Evolutionary conservation across 2,888 invertebrate species (phyloP).

Genomic region (Pandemis cinnamomeana): DNA sequence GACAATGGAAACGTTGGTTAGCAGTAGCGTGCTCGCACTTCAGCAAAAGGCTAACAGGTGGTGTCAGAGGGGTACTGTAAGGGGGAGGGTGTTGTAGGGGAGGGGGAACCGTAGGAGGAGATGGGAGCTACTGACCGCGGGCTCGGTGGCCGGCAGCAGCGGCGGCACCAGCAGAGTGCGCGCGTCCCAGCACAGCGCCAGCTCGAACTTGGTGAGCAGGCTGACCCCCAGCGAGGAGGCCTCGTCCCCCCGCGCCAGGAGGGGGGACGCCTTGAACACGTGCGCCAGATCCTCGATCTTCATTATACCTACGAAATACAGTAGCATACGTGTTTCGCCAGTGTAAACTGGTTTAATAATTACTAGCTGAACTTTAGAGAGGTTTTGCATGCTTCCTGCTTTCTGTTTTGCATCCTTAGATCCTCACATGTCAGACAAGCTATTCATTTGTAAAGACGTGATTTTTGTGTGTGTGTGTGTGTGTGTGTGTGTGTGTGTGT

Average conservation of each 20-base stretch:
- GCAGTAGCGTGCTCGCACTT: too few relatives aligned
- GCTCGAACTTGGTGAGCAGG: constrained; percentile 97
- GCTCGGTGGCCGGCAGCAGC: constrained; percentile 88
- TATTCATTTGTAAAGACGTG: too few relatives aligned
- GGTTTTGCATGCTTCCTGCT: too few relatives aligned
- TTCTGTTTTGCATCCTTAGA: too few relatives aligned
- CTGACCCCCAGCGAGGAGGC: constrained; percentile 93
- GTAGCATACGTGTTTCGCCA: not conserved
- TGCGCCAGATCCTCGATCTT: constrained; percentile 95
- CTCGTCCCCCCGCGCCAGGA: constrained; percentile 86
- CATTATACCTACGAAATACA: constrained; percentile 89
- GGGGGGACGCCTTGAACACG: constrained; percentile 95
- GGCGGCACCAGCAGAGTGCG: constrained; percentile 96
- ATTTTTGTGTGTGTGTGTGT: too few relatives aligned
- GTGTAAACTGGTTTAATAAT: too few relatives aligned
- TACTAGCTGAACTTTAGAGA: too few relatives aligned
- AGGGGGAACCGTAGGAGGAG: not conserved
- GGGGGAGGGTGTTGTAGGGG: not conserved
- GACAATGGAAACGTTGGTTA: too few relatives aligned
- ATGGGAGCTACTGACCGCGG: constrained; percentile 48
- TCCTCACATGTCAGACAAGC: too few relatives aligned
- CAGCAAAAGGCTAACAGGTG: too few relatives aligned
- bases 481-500: too few relatives aligned
- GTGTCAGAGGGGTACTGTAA: too few relatives aligned
- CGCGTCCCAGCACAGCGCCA: constrained; percentile 98